A percentile compares a stretch with the other conserved stretches of the same genome.
Evolutionary conservation across 2,113 vertebrate genomes (phyloP).

Genomic region (Oceanodroma tethys): DNA sequence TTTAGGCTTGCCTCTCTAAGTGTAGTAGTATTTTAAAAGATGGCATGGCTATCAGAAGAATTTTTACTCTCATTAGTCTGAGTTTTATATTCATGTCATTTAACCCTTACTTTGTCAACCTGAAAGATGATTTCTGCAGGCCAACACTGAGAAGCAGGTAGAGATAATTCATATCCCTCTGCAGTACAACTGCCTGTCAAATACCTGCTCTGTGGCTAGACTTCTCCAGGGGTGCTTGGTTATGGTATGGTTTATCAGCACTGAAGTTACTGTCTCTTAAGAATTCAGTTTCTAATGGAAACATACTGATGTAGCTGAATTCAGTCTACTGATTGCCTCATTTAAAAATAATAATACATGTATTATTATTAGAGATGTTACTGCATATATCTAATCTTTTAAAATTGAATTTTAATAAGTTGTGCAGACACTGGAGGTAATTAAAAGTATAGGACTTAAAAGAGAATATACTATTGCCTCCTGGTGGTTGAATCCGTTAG

Average conservation of each 20-base stretch:
- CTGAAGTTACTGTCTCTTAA: not conserved
- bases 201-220: not conserved
- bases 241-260: not conserved
- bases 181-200: not conserved
- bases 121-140: not conserved
- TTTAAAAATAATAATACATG: not conserved
- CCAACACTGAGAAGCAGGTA: not conserved
- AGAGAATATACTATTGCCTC: constrained; percentile 40
- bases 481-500: constrained; percentile 39
- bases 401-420: not conserved
- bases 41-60: not conserved
- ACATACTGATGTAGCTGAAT: not conserved
- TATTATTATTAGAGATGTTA: not conserved
- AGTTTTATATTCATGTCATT: not conserved
- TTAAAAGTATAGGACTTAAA: not conserved
- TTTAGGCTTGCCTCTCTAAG: not conserved
- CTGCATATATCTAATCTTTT: not conserved
- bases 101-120: not conserved
- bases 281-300: not conserved
- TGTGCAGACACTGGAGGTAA: not conserved
- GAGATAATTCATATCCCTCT: not conserved
- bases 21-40: not conserved
- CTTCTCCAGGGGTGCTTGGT: not conserved
- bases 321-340: not conserved
- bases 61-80: not conserved